Evolutionary conservation across 2,113 vertebrate genomes (phyloP).

Genomic region (Bujurquina vittata): DNA sequence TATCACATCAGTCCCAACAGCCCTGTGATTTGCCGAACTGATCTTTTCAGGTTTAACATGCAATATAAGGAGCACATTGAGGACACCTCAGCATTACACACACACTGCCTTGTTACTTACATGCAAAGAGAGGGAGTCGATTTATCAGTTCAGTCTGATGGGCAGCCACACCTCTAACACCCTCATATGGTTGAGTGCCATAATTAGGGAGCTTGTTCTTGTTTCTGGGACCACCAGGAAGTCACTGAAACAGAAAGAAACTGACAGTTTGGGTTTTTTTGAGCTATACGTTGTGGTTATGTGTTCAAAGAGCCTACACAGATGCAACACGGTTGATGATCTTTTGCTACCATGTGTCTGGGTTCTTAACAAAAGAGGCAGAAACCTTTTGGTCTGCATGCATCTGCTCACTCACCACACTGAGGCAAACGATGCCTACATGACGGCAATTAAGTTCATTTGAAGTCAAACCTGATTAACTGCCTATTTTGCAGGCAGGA

Average conservation of each 20-base stretch:
- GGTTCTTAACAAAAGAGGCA: not conserved
- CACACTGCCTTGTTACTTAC: not conserved
- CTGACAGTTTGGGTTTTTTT: not conserved
- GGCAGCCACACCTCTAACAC: not conserved
- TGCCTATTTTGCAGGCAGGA: not conserved
- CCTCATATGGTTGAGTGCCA: not conserved
- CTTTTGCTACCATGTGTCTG: not conserved
- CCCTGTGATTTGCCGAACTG: too few species aligned
- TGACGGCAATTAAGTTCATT: not conserved
- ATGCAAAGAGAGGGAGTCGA: not conserved
- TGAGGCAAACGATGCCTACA: accelerated
- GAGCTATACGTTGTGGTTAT: not conserved
- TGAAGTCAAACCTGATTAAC: not conserved
- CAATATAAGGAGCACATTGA: not conserved
- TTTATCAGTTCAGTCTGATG: not conserved
- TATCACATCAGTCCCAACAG: too few species aligned
- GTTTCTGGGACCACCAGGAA: not conserved
- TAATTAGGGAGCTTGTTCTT: not conserved
- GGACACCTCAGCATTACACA: not conserved
- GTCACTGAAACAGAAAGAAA: not conserved
- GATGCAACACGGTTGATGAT: too few species aligned
- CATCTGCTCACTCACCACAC: not conserved
- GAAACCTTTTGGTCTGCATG: not conserved
- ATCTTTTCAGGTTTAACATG: too few species aligned
- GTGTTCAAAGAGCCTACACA: not conserved